These are phyloP conservation scores for Peromyscus melanophrys DNA, from an alignment of 2,797 vertebrate genomes.

Conservation along the genomic window DNA sequence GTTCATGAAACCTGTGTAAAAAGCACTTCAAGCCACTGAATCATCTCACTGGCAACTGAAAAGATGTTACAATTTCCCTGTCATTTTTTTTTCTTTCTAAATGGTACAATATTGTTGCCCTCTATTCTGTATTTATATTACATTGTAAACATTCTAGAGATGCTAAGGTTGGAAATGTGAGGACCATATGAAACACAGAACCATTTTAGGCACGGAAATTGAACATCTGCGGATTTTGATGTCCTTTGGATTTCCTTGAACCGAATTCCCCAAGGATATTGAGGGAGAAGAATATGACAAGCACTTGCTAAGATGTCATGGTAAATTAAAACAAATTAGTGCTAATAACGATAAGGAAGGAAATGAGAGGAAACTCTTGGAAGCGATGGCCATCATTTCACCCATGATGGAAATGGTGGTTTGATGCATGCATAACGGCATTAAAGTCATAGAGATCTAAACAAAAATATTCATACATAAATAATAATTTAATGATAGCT, in stretches of 20 bases:
- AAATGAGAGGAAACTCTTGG: background rate
- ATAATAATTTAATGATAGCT: background rate
- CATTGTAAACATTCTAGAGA: background rate
- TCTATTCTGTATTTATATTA: background rate
- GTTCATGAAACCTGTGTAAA: background rate
- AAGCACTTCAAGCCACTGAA: background rate
- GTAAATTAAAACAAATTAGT: background rate
- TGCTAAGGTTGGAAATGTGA: background rate
- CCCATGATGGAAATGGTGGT: background rate
- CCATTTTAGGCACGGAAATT: background rate
- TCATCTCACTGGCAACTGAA: background rate
- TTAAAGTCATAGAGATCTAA: background rate
- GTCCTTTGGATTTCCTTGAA: background rate
- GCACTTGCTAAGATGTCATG: accelerated
- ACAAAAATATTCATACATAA: background rate
- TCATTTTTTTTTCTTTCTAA: background rate
- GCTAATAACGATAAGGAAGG: background rate
- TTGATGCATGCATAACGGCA: background rate
- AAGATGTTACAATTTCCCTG: no score
- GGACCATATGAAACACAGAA: background rate
- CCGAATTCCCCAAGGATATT: background rate
- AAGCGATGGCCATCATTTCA: background rate
- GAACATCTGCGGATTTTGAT: background rate
- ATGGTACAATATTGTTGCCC: accelerated
- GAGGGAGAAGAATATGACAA: background rate